Base-by-base conservation (phyloP, 2,113 vertebrate genomes). In the Xyliphius kryptos region DNA sequence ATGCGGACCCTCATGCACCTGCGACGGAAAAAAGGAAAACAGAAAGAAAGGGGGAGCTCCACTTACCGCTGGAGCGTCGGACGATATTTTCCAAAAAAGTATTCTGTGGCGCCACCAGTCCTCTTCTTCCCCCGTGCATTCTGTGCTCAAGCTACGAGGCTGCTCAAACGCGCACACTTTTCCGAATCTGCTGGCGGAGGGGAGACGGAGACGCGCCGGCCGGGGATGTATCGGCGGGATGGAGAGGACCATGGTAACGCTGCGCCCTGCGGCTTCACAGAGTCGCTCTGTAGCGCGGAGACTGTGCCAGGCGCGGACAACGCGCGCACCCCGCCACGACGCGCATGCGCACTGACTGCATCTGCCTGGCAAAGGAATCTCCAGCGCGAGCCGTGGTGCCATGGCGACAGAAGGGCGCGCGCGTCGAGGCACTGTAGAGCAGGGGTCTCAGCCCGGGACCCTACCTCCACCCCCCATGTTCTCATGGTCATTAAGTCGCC, bases 91-190 rank as follows among this genome's bases (percentile, higher is more conserved):
- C 94, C 90, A 98, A 79, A 77, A 98, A 98, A 50, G 95, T 98
- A 83, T 98, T 98, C 84, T 98, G 94, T 74, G 94, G 94, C 85
- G 95, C 95, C 88, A 98, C 95, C 89, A 97, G 84, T 79, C 95
- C 95, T 87, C 94, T 89, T 86, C 95, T 98, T 85, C 94, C 95
- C 81, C 94, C 93, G 87, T 96, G 95, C 95, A 98, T 98, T 87
- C 84, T 96, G 91, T 79, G 89, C 81, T 75, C 85, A 78, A 82
- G 79, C 79, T 77, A 54, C 57, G 81, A 77, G 63, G 81, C 84
- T 38, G 78, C 79, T 81, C 77, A 75, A 83, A 78, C 67, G 72
- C 78, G 71, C 82, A 65, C 78, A 79, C 80, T 77, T 81, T 61
- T 67, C 76, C 72, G 80, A 67, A 74, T 76, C 72, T 77, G 72